Evolutionary conservation across 2,888 invertebrate species (phyloP).

Genomic region (Cheilosia pagana): DNA sequence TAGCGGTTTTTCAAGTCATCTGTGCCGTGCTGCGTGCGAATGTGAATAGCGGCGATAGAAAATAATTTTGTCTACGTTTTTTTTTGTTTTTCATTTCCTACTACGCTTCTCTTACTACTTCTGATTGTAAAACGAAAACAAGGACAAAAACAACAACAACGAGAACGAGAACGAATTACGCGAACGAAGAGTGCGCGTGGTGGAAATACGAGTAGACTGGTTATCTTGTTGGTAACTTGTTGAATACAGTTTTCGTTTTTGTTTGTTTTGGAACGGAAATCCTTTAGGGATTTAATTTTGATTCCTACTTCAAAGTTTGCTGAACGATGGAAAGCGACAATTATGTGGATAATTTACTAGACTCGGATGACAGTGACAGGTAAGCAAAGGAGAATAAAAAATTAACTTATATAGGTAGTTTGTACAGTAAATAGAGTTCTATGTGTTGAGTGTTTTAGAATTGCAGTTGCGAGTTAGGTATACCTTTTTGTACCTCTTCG

Average conservation of each 20-base stretch:
- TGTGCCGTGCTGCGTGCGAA: not conserved
- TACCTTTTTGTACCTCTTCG: no score
- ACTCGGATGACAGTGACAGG: slow-evolving; percentile 43
- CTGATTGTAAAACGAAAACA: not conserved
- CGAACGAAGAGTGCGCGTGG: slow-evolving; percentile 19
- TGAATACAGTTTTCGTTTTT: slow-evolving; percentile 17
- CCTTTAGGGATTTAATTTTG: slow-evolving; percentile 25
- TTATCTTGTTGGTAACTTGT: slow-evolving; percentile 29
- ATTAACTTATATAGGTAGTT: no score
- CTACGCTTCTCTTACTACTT: not conserved
- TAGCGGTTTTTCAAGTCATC: slow-evolving; percentile 11
- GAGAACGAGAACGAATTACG: not conserved
- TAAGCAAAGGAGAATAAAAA: slow-evolving; percentile 17
- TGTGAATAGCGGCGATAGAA: not conserved
- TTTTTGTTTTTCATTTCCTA: slow-evolving; percentile 3
- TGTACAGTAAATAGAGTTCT: no score
- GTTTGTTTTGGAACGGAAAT: slow-evolving; percentile 38
- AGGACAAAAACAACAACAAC: slow-evolving; percentile 11
- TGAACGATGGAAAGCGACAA: slow-evolving; percentile 59
- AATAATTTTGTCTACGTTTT: not conserved
- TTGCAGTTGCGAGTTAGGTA: no score
- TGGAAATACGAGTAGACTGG: not conserved
- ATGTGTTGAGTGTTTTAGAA: no score
- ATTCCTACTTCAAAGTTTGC: not conserved
- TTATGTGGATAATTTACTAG: slow-evolving; percentile 56